Evolutionary conservation across 2,113 vertebrate genomes (phyloP).

Genomic region (Crotalus helleri): DNA sequence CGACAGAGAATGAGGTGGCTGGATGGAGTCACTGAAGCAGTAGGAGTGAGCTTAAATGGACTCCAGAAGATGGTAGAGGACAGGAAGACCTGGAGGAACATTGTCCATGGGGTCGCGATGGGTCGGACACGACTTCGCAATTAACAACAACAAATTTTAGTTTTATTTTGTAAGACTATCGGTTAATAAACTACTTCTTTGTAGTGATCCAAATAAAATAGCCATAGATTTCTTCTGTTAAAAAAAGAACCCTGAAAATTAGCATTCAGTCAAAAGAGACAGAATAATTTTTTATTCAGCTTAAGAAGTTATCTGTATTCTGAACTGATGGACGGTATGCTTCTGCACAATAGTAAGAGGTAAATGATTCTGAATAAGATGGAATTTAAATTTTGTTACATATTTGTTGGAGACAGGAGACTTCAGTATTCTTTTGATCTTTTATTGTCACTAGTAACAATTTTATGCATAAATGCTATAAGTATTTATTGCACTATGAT

Average conservation of each 20-base stretch:
- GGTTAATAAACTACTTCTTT: background rate
- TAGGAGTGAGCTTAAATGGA: too few species aligned
- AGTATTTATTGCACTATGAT: conserved; percentile 59
- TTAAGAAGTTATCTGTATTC: conserved; percentile 78
- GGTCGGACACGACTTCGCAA: too few species aligned
- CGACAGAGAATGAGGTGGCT: too few species aligned
- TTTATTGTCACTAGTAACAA: conserved; percentile 68
- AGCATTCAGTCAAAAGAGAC: conserved; percentile 82
- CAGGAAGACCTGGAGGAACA: too few species aligned
- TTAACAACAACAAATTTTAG: background rate
- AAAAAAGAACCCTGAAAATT: conserved; percentile 74
- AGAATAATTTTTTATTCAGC: conserved; percentile 82
- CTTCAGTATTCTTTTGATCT: conserved; percentile 44
- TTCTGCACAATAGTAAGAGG: conserved; percentile 72
- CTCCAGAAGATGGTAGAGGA: too few species aligned
- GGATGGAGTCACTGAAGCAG: too few species aligned
- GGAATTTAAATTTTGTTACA: conserved; percentile 80
- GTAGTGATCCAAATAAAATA: conserved; percentile 63
- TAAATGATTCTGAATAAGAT: conserved; percentile 82
- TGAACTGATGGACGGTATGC: conserved; percentile 58
- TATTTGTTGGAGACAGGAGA: conserved; percentile 62
- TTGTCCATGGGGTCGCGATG: too few species aligned
- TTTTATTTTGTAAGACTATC: background rate
- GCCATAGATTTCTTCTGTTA: conserved; percentile 61
- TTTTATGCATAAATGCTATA: conserved; percentile 57